Evolutionary conservation across 2,797 vertebrate species (phyloP), one percentile per base, ranked within the genome.

Genomic region (Steatocranus sp.): DNA sequence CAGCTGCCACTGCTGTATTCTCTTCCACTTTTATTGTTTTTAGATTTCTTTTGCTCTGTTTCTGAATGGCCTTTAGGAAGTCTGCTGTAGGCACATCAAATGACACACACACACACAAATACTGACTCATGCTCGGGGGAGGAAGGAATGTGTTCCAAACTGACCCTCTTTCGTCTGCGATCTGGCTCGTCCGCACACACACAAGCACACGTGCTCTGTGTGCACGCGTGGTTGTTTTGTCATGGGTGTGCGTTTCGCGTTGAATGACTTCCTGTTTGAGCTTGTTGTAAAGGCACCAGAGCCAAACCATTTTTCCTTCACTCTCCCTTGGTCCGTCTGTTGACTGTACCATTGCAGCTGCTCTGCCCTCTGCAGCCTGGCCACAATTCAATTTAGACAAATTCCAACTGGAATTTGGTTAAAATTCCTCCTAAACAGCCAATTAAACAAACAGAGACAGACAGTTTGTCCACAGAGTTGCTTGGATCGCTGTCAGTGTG

Each of bases 201-300:
- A 12, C 32, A 32, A 61, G 56, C 30, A 3, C 56, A 61, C 6
- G 6, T 61, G 56, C 11, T 12, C 32, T 61, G 50, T 87, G 80
- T 75, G 49, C 73, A 56, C 70, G 83, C 80, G 78, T n/a, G 68
- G 49, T 79, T 89, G 85, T 90, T 89, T 92, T 91, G 84, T 85
- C 88, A 75, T 91, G 87, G 51, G 86, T 86, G 88, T 93, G 90
- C 80, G 83, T 83, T 90, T 91, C 86, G 80, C 73, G 41, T 88
- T 83, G 84, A 94, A 95, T 86, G 85, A 95, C 94, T 95, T 95
- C 95, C 95, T 95, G 95, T 95, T 89, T 3, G 17, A 94, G 92
- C 92, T 93, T 93, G 94, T 92, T 94, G 91, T 76, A 61, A 68
- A 85, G 79, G 46, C 89, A 93, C 85, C 87, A 84, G 85, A 92